Base-by-base conservation (phyloP, 2,113 vertebrate species). In the Vulpes lagopus region DNA sequence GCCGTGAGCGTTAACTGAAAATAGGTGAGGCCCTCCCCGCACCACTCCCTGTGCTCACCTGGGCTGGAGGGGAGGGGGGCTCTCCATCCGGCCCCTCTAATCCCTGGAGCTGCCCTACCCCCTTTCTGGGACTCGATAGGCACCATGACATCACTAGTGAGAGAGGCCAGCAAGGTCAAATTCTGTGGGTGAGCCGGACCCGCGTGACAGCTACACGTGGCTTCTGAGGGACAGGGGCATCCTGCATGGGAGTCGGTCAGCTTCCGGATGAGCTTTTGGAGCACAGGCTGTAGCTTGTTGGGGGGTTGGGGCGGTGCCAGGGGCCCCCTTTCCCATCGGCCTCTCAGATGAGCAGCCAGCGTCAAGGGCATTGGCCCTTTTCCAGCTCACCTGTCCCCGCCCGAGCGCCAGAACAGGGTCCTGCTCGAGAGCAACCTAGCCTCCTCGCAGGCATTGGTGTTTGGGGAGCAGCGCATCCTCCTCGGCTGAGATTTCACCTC, bases 271-370 rank as follows among this genome's bases (percentile, higher is more conserved):
- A 17, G 12, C 19, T 57, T 79, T 11, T 25, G 19, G 76, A 59
- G 10, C 62, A 12, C 2, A 15, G 81, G 32, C 49, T 38, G 43
- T 9, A 38, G 81, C 25, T 30, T 38, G 43, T 10, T 3, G 62
- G 49, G 25, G 30, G 53, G 30, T 35, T 15, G 23, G 20, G 67
- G 49, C 0, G 0, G 30, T 0, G 1, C 51, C 35, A 2, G 64
- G 17, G 11, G 11, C 2, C 27, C 20, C 1, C 5, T 6, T 53
- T 27, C 19, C 87, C 1, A 3, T 12, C 0, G 1, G 30, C 12
- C 15, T 60, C 25, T 60, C n/a, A 2, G 11, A 59, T 0, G 0
- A 49, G 32, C 1, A 25, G 17, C 2, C 8, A 14, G 23, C 1
- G 9, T 32, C 11, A 20, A 10, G 30, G 53, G 17, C 8, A 1